A percentile compares a stretch with the other conserved stretches of the same genome.
Evolutionary conservation across 2,113 vertebrate genomes (phyloP).

Genomic region (Lepisosteus osseus): DNA sequence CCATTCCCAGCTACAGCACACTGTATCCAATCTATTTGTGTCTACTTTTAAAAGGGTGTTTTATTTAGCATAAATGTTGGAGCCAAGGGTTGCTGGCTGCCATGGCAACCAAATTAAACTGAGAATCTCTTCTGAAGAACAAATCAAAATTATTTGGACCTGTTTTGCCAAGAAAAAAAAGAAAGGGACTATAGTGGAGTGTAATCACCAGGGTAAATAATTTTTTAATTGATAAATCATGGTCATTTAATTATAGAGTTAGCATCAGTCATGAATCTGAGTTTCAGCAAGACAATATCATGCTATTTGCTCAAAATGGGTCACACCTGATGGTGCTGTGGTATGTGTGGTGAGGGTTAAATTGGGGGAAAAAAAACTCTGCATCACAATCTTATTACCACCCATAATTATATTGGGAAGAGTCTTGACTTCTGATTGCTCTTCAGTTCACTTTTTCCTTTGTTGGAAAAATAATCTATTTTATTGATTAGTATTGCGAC

Average conservation of each 20-base stretch:
- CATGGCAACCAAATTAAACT: conserved; percentile 80
- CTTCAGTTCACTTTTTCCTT: conserved; percentile 25
- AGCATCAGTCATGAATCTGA: no score
- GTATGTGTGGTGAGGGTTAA: no score
- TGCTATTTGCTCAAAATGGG: no score
- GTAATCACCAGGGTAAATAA: background rate
- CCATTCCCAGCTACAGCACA: conserved; percentile 45
- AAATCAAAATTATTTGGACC: conserved; percentile 74
- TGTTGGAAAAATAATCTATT: conserved; percentile 67
- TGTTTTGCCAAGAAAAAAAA: conserved; percentile 59
- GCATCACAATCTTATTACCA: conserved; percentile 30
- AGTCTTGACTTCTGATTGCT: no score
- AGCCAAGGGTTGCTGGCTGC: conserved; percentile 75
- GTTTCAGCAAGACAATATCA: no score
- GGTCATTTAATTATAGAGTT: no score
- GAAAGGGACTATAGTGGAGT: conserved; percentile 42
- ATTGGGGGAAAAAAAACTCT: no score
- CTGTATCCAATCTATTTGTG: conserved; percentile 69
- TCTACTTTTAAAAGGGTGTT: conserved; percentile 73
- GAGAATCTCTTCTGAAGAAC: conserved; percentile 74
- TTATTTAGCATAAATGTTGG: conserved; percentile 80
- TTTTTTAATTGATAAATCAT: no score
- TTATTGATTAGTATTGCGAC: conserved; percentile 72
- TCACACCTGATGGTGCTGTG: no score
- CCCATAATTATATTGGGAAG: conserved; percentile 25